A percentile compares a stretch with the other conserved stretches of the same genome.
Conservation (phyloP, 2,113 vertebrate species). For the Ammodramus savannarum region DNA sequence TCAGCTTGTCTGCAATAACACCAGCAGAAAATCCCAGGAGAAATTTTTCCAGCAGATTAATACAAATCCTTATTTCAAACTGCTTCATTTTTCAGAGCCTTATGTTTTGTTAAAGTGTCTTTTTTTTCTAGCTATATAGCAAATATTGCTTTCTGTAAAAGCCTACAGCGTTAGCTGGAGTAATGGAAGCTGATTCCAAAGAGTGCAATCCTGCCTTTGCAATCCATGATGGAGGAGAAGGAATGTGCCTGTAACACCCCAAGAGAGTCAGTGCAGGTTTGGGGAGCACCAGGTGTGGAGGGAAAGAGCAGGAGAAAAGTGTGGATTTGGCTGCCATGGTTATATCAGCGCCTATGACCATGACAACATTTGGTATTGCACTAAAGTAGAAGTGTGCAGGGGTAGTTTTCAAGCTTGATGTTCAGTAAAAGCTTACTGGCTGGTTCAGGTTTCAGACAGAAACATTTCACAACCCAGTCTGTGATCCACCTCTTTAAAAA, state of each 20-base stretch:
- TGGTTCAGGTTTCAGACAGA: neutral
- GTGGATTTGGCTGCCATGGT: neutral
- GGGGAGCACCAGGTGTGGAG: neutral
- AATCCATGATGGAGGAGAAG: neutral
- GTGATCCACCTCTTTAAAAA: neutral
- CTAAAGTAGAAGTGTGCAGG: neutral
- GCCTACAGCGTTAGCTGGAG: neutral
- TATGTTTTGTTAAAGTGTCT: neutral
- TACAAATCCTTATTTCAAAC: neutral
- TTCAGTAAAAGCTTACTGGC: neutral
- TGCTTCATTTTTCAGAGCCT: neutral
- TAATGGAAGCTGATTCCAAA: neutral
- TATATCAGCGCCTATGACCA: neutral
- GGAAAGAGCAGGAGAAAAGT: neutral
- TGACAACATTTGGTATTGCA: neutral
- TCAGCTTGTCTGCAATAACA: neutral
- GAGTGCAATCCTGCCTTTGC: neutral
- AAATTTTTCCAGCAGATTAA: neutral
- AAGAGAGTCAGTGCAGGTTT: neutral
- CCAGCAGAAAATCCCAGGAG: neutral
- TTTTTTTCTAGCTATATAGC: neutral
- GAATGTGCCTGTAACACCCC: neutral
- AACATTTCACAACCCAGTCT: neutral
- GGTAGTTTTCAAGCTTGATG: neutral
- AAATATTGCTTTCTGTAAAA: neutral